Conservation (phyloP, 2,113 vertebrate genomes). For the Coryphaenoides rupestris region DNA sequence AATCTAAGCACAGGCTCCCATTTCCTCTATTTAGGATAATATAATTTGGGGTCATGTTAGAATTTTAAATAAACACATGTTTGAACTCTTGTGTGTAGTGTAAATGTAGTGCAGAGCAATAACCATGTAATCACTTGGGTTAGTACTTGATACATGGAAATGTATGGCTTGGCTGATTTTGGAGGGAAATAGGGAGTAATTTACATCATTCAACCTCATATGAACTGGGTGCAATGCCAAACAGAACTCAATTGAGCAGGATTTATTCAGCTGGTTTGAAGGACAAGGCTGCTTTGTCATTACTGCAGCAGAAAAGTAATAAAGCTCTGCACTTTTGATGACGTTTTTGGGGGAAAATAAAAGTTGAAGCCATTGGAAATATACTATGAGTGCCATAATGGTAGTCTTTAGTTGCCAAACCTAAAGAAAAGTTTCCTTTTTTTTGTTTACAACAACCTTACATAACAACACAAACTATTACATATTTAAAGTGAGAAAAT, state of each 20-base stretch:
- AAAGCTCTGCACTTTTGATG: conserved; percentile 31
- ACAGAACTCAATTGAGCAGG: conserved; percentile 27
- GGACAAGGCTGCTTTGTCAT: conserved; percentile 33
- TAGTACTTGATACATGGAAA: conserved; percentile 3
- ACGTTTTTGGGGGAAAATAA: conserved; percentile 36
- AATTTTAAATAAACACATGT: too few relatives aligned
- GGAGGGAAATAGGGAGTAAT: not conserved
- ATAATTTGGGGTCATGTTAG: too few relatives aligned
- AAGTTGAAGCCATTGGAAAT: conserved; percentile 31
- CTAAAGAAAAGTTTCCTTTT: not conserved
- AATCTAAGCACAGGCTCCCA: too few relatives aligned
- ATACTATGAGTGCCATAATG: conserved; percentile 33
- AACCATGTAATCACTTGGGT: too few relatives aligned
- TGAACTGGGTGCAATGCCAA: conserved; percentile 39
- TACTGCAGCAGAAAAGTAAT: conserved; percentile 31
- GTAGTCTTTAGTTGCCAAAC: conserved; percentile 25
- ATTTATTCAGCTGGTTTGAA: conserved; percentile 20
- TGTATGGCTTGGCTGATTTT: conserved; percentile 48
- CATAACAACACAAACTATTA: too few relatives aligned
- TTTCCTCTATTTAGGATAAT: too few relatives aligned
- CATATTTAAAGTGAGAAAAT: too few relatives aligned
- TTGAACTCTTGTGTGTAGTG: too few relatives aligned
- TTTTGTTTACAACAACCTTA: not conserved
- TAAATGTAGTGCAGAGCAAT: too few relatives aligned
- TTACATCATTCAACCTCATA: conserved; percentile 35